Evolutionary conservation across 1,140 invertebrate genomes (phyloP), one percentile per base, ranked within the genome.

Genomic region (Caenorhabditis brenneri): DNA sequence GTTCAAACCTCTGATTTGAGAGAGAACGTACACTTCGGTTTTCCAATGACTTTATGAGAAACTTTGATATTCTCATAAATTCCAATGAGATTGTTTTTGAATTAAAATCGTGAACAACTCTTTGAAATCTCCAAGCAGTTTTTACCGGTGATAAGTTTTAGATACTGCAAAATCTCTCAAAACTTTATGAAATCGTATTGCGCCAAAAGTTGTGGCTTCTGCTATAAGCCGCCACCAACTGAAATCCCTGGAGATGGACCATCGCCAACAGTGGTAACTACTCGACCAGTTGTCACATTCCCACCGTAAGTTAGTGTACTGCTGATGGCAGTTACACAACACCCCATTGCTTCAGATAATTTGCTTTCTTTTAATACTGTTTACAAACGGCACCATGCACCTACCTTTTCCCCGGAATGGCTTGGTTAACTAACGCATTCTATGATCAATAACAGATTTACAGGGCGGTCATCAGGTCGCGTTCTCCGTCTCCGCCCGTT

Each of bases 171-270:
- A 24, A 86, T 86, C 24, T 86, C 89, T n/a, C 83, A 82, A 58
- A 84, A 78, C 42, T 90, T 91, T 74, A 89, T 88, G 46, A 85
- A 84, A 55, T 89, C 82, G 5, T 91, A 88, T 31, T 90, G 89
- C 79, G 86, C 88, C 3, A 86, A 85, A 27, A 88, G 89, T 24
- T 90, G 89, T 51, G 89, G 89, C 16, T 90, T 91, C 81, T 90
- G 89, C 69, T 89, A 85, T 69, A 86, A 80, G 24, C 87, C 90
- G 7, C 81, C 86, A 16, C 84, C 83, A 19, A 90, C 89, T 12
- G 90, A 91, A 36, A 84, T 85, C 53, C 86, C 89, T 15, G 80
- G 84, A 27, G 69, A 80, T 16, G 46, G 24, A 15, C 51, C 81
- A 7, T 27, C 6, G 27, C 84, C 86, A 31, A 83, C 82, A 33